Conservation (phyloP, 37 sponge, comb jelly and placozoan species). For the Chondrosia reniformis region DNA sequence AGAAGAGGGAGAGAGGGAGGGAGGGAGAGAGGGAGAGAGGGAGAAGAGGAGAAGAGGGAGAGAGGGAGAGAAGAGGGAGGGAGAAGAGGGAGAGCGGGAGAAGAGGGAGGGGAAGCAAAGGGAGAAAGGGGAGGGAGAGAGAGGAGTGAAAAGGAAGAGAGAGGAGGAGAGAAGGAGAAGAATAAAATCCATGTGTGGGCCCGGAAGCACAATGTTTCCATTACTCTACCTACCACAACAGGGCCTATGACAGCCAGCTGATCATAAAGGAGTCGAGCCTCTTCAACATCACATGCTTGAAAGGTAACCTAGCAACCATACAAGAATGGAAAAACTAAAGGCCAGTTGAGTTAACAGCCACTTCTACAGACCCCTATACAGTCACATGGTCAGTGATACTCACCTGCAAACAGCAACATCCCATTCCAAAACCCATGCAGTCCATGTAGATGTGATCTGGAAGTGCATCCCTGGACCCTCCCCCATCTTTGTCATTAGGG, state of each 20-base stretch:
- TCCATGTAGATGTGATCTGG: slow-evolving; percentile 96
- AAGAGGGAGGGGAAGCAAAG: no score
- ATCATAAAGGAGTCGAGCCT: slow-evolving; percentile 85
- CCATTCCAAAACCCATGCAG: slow-evolving; percentile 97
- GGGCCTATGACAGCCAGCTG: slow-evolving; percentile 89
- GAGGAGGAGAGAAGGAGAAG: no score
- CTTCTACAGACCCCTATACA: neutral
- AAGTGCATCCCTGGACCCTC: slow-evolving; percentile 46
- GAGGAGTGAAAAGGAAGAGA: no score
- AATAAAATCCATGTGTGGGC: no score
- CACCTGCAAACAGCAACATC: slow-evolving; percentile 91
- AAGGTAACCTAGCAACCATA: slow-evolving; percentile 67
- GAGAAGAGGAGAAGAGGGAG: no score
- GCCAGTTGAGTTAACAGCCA: neutral
- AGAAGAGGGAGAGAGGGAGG: no score
- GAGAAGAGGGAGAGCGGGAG: neutral
- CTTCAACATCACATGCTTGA: slow-evolving; percentile 81
- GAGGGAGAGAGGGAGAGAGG: no score
- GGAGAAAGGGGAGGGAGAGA: no score
- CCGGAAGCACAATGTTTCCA: no score
- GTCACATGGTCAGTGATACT: neutral
- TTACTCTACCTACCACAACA: slow-evolving; percentile 20
- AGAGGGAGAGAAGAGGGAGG: no score
- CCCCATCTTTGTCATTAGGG: slow-evolving; percentile 49
- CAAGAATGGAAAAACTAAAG: neutral